Conservation (phyloP, 2,113 vertebrate species). For the Tachuris rubrigastra region DNA sequence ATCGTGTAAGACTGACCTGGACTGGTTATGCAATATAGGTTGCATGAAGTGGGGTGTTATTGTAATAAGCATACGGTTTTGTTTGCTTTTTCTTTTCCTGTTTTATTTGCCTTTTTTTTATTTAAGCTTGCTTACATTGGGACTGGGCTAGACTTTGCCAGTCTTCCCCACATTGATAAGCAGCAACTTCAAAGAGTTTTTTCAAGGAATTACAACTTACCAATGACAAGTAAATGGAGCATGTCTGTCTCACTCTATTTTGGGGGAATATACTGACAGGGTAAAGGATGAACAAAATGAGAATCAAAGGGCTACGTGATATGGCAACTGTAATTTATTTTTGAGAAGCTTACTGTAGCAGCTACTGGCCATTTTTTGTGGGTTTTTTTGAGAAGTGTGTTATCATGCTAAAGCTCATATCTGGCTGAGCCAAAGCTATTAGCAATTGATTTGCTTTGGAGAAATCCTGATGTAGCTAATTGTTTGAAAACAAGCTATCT, state of each 20-base stretch:
- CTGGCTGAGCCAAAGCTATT: background rate
- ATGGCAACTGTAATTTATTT: background rate
- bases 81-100: background rate
- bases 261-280: background rate
- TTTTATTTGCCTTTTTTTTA: background rate
- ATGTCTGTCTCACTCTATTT: background rate
- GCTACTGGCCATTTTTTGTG: background rate
- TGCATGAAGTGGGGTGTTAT: background rate
- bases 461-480: background rate
- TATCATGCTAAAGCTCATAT: background rate
- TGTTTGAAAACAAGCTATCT: constrained; percentile 12
- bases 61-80: background rate
- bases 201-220: background rate
- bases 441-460: background rate
- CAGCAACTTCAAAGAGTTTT: background rate
- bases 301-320: background rate
- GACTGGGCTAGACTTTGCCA: background rate
- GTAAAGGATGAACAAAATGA: background rate
- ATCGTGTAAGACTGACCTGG: background rate
- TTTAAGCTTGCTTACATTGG: background rate
- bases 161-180: background rate
- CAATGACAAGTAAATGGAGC: background rate
- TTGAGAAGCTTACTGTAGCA: background rate
- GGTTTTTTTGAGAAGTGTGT: background rate
- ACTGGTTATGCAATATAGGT: background rate